Percentiles rank a stretch among this genome's conserved stretches.
phyloP scores from a whole-genome alignment of 2,797 vertebrate genomes.

The Mastacembelus armatus region DNA sequence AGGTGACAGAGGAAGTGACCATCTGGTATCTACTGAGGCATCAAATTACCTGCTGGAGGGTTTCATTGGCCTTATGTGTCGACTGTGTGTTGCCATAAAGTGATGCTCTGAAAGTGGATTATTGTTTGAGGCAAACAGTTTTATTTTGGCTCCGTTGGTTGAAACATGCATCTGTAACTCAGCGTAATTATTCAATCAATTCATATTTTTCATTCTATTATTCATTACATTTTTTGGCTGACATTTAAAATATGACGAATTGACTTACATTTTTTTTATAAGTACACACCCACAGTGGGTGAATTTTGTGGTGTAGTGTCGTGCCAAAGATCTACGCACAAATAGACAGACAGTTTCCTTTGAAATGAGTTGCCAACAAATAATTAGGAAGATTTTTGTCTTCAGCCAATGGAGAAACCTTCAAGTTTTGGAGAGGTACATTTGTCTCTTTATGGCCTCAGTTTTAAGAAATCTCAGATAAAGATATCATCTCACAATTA shows the following conservation, averaged over 20 bases:
- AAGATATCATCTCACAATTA: conserved; percentile 56
- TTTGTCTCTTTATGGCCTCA: background rate
- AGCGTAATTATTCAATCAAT: background rate
- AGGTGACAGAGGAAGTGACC: conserved; percentile 68
- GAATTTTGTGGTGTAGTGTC: background rate
- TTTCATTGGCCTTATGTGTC: conserved; percentile 30
- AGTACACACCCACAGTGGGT: background rate
- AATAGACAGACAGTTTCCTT: background rate
- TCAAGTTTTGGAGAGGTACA: background rate
- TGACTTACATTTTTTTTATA: background rate
- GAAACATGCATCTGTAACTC: background rate
- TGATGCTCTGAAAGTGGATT: background rate
- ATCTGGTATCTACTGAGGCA: conserved; percentile 65
- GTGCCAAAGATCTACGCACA: background rate
- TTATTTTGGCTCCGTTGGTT: background rate
- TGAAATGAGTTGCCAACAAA: background rate
- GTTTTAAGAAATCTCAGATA: conserved; percentile 6
- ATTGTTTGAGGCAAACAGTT: background rate
- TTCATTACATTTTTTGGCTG: background rate
- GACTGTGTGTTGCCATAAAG: background rate
- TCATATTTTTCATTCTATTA: background rate
- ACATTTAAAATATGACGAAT: background rate
- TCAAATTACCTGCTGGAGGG: conserved; percentile 62
- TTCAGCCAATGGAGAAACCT: conserved; percentile 3
- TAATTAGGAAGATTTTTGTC: conserved; percentile 18